Conservation (phyloP, 2,888 invertebrate genomes). For the Cryptosula pallasiana region DNA sequence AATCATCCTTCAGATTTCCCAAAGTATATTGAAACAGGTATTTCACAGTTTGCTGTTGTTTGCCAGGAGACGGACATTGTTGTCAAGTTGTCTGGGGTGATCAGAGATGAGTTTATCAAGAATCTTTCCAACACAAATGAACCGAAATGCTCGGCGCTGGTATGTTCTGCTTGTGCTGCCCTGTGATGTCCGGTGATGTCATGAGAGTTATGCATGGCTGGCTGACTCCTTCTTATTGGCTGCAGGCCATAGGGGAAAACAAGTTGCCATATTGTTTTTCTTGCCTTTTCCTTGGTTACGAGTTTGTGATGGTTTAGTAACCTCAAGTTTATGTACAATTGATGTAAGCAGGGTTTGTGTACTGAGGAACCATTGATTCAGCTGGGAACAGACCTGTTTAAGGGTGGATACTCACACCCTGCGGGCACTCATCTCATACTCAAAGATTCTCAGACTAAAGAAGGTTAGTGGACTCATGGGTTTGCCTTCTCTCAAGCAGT, state of each 20-base stretch:
- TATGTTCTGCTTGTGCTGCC: neutral
- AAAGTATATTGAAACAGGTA: neutral
- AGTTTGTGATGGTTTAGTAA: neutral
- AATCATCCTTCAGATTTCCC: too few species aligned
- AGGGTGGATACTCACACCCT: conserved; percentile 9
- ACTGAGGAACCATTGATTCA: conserved; percentile 4
- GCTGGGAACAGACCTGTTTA: neutral
- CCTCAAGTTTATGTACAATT: neutral
- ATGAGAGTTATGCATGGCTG: too few species aligned
- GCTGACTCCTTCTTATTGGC: too few species aligned
- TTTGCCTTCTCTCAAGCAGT: too few species aligned
- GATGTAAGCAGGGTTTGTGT: neutral
- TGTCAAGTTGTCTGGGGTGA: conserved; percentile 12
- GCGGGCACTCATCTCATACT: neutral
- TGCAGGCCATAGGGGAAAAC: too few species aligned
- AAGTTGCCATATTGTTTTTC: too few species aligned
- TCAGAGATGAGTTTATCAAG: conserved; percentile 15
- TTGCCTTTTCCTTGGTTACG: neutral
- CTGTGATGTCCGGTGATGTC: too few species aligned
- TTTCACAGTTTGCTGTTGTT: neutral
- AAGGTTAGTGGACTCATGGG: too few species aligned
- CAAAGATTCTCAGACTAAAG: conserved; percentile 1
- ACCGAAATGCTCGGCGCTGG: conserved; percentile 5
- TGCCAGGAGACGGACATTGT: conserved; percentile 13
- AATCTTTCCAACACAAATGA: neutral